phyloP scores from a whole-genome alignment of 2,888 invertebrate species.

The Drepana falcataria region DNA sequence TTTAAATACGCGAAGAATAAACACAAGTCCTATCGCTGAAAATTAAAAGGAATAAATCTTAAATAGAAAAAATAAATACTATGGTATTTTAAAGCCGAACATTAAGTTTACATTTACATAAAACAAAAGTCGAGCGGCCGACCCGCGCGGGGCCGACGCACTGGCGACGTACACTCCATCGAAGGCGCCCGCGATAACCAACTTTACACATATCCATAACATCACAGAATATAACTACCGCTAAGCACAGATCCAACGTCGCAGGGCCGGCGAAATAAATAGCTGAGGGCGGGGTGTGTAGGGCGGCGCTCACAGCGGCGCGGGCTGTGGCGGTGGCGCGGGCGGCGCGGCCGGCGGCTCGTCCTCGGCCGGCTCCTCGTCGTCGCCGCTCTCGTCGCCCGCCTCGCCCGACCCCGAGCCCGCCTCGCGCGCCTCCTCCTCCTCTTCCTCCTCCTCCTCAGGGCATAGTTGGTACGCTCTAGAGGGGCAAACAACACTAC shows the following conservation, averaged over 20 bases:
- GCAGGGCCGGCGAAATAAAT: conserved; percentile 10
- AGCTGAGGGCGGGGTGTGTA: conserved; percentile 14
- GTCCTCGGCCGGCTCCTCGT: conserved; percentile 29
- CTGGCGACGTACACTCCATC: conserved; percentile 32
- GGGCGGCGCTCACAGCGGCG: conserved; percentile 11
- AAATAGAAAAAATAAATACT: conserved; percentile 65
- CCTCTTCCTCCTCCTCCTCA: conserved; percentile 72
- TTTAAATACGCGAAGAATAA: conserved; percentile 38
- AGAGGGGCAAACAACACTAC: background rate
- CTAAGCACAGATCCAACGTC: conserved; percentile 37
- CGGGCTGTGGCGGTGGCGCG: conserved; percentile 16
- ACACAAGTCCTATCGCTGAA: conserved; percentile 42
- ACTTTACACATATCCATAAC: conserved; percentile 56
- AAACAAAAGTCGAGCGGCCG: conserved; percentile 11
- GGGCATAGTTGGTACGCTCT: conserved; percentile 73
- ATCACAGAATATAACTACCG: conserved; percentile 68
- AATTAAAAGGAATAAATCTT: conserved; percentile 50
- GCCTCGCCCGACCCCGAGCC: conserved; percentile 47
- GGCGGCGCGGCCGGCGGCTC: conserved; percentile 27
- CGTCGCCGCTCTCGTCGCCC: conserved; percentile 42
- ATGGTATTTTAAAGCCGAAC: conserved; percentile 67
- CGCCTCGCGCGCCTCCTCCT: conserved; percentile 54
- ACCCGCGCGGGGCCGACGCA: conserved; percentile 9
- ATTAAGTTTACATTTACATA: conserved; percentile 53
- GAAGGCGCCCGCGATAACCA: conserved; percentile 46